These are phyloP conservation scores for Galaxea fascicularis DNA, from an alignment of 92 coral and sea anemone genomes.

Conservation along the genomic window DNA sequence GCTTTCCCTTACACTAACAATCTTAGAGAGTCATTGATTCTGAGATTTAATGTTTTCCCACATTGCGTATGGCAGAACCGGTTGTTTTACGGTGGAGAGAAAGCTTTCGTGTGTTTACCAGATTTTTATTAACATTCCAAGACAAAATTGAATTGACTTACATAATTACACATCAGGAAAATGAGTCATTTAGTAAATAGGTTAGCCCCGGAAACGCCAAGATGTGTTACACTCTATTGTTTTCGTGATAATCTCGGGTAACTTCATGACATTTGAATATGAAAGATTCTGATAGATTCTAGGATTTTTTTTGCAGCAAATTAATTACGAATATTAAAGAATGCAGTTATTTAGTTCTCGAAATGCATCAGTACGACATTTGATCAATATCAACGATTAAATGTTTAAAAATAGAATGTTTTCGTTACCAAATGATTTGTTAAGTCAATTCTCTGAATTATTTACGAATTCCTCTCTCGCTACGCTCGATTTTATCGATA, in stretches of 20 bases:
- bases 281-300: slow-evolving; percentile 14
- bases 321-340: neutral
- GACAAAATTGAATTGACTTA: slow-evolving; percentile 66
- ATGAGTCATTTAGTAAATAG: slow-evolving; percentile 68
- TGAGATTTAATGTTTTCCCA: slow-evolving; percentile 12
- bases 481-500: slow-evolving; percentile 61
- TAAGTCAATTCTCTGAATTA: slow-evolving; percentile 59
- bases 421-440: slow-evolving; percentile 61
- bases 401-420: slow-evolving; percentile 70
- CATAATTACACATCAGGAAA: slow-evolving; percentile 72
- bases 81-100: neutral
- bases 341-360: neutral
- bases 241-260: slow-evolving; percentile 34
- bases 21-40: neutral
- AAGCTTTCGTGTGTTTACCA: slow-evolving; percentile 40
- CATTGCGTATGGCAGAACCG: neutral
- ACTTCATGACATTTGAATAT: slow-evolving; percentile 13
- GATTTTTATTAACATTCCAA: slow-evolving; percentile 65
- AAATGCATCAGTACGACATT: slow-evolving; percentile 36
- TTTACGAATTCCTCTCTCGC: slow-evolving; percentile 77
- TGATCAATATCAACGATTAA: slow-evolving; percentile 70
- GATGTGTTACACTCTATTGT: slow-evolving; percentile 39
- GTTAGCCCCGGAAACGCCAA: slow-evolving; percentile 67
- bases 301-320: neutral
- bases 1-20: slow-evolving; percentile 32